These are phyloP conservation scores for Saccostrea echinata DNA, from an alignment of 1,140 invertebrate genomes.

Conservation along the genomic window DNA sequence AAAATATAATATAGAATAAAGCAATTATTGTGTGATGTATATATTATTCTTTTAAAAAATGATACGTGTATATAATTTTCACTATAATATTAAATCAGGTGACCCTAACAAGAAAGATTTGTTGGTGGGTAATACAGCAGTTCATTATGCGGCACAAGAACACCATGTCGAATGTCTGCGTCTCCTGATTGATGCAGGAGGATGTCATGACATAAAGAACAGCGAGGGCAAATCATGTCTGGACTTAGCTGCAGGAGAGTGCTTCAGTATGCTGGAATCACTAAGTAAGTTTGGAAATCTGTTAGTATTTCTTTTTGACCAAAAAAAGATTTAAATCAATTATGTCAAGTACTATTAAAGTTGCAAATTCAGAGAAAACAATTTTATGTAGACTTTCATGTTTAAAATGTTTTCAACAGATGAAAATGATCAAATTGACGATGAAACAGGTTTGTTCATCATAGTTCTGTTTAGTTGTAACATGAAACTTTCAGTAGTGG, in stretches of 20 bases:
- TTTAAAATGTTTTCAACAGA: not conserved
- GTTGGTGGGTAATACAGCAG: slow-evolving; percentile 86
- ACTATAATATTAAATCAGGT: slow-evolving; percentile 57
- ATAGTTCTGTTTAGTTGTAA: too few relatives aligned
- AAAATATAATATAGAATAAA: too few relatives aligned
- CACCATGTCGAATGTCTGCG: slow-evolving; percentile 70
- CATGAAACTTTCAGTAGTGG: too few relatives aligned
- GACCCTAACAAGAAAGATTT: slow-evolving; percentile 70
- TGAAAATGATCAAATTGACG: not conserved
- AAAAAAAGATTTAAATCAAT: too few relatives aligned
- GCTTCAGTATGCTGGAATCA: slow-evolving; percentile 62
- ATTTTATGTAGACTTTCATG: too few relatives aligned
- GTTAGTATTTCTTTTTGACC: too few relatives aligned
- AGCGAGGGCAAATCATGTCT: slow-evolving; percentile 62
- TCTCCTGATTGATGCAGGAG: slow-evolving; percentile 66
- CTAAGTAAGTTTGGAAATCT: slow-evolving; percentile 59
- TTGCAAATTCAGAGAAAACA: too few relatives aligned
- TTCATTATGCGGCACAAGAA: slow-evolving; percentile 87
- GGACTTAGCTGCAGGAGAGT: slow-evolving; percentile 66
- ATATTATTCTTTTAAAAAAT: too few relatives aligned
- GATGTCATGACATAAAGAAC: slow-evolving; percentile 65
- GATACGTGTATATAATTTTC: too few relatives aligned
- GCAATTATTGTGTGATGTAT: too few relatives aligned
- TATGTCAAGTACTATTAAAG: too few relatives aligned
- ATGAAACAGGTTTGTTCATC: slow-evolving; percentile 4